A percentile compares a stretch with the other conserved stretches of the same genome.
Evolutionary conservation across 1,140 invertebrate species (phyloP).

Genomic region (Dendrolimus kikuchii): DNA sequence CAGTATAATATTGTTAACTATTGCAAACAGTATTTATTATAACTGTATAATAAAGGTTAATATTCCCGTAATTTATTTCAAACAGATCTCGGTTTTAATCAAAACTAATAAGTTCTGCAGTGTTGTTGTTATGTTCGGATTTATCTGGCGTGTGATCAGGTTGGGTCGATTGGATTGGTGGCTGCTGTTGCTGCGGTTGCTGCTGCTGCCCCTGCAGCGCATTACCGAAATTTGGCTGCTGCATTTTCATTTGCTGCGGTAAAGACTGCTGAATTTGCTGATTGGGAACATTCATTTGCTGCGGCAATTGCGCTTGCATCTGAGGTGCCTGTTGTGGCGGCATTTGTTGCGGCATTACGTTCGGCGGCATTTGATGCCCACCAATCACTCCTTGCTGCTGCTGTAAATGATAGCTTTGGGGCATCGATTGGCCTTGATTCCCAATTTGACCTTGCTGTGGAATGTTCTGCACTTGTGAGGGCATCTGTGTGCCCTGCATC

Average conservation of each 20-base stretch:
- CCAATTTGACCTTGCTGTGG: background rate
- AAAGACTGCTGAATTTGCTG: slow-evolving; percentile 22
- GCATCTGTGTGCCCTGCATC: slow-evolving; percentile 12
- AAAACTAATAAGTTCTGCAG: slow-evolving; percentile 82
- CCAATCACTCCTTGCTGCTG: slow-evolving; percentile 5
- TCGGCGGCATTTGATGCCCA: slow-evolving; percentile 23
- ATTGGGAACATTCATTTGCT: slow-evolving; percentile 18
- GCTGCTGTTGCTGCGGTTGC: background rate
- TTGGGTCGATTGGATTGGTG: slow-evolving; percentile 39
- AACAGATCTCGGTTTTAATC: slow-evolving; percentile 68
- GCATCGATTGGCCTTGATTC: slow-evolving; percentile 24
- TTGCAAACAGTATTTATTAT: slow-evolving; percentile 18
- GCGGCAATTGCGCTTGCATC: slow-evolving; percentile 20
- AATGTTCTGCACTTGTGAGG: slow-evolving; percentile 5
- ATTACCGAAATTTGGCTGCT: slow-evolving; percentile 46
- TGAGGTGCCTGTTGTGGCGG: slow-evolving; percentile 11
- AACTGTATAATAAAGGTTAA: no score
- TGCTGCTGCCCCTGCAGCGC: slow-evolving; percentile 25
- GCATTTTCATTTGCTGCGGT: slow-evolving; percentile 34
- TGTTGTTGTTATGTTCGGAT: slow-evolving; percentile 71
- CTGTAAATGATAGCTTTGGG: slow-evolving; percentile 24
- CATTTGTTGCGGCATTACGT: slow-evolving; percentile 20
- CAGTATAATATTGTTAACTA: slow-evolving; percentile 10
- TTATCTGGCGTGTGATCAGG: slow-evolving; percentile 44
- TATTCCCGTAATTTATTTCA: slow-evolving; percentile 20